These are phyloP conservation scores for Pomacea maculata DNA, from an alignment of 1,140 invertebrate genomes.

Conservation along the genomic window DNA sequence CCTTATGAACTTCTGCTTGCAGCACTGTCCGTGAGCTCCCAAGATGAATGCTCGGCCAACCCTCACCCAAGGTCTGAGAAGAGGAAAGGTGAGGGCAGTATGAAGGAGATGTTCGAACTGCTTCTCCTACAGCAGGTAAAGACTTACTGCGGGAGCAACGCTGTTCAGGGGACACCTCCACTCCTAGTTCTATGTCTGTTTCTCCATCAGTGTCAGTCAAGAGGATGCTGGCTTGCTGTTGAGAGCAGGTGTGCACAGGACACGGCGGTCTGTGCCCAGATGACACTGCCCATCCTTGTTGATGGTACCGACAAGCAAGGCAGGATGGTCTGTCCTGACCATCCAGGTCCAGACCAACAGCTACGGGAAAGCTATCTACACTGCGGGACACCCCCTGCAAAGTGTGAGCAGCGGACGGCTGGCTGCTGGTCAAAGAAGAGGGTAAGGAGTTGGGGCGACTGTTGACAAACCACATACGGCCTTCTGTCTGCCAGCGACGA, in stretches of 20 bases:
- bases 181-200: constrained; percentile 3
- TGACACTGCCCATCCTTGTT: constrained; percentile 13
- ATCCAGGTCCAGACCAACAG: constrained; percentile 13
- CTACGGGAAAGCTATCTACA: constrained; percentile 45
- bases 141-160: constrained; percentile 41
- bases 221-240: not conserved
- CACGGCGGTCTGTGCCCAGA: constrained; percentile 1
- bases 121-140: constrained; percentile 34
- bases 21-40: constrained; percentile 54
- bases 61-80: constrained; percentile 8
- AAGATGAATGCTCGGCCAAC: constrained; percentile 18
- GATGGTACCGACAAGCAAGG: constrained; percentile 23
- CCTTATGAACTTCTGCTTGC: constrained; percentile 58
- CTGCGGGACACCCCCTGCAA: constrained; percentile 45
- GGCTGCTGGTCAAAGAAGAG: constrained; percentile 50
- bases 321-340: constrained; percentile 2
- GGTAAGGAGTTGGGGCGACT: constrained; percentile 51
- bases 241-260: not conserved
- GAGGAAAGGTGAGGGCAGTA: not conserved
- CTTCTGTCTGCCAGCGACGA: not conserved
- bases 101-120: not conserved
- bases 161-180: not conserved
- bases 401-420: constrained; percentile 36
- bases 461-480: constrained; percentile 24
- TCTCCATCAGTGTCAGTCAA: constrained; percentile 7